phyloP scores from a whole-genome alignment of 2,113 vertebrate genomes.

The Illadopsis cleaveri region DNA sequence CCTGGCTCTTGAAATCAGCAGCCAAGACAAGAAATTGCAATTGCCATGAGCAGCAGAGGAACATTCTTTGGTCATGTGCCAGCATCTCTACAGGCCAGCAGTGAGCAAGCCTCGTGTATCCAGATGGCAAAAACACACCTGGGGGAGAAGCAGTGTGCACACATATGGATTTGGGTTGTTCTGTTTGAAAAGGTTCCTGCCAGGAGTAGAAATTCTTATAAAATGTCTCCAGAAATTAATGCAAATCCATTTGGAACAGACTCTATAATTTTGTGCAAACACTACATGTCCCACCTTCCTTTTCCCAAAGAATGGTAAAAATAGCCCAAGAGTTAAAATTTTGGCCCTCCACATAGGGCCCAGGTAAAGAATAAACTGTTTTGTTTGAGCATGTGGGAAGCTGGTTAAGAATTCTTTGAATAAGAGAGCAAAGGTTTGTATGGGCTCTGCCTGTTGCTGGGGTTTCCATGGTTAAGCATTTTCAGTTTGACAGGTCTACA shows the following conservation, averaged over 20 bases:
- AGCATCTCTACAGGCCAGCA: neutral
- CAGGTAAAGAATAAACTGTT: neutral
- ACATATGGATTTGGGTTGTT: neutral
- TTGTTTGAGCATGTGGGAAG: neutral
- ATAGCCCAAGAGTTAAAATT: neutral
- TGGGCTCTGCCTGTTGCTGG: neutral
- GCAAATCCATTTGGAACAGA: neutral
- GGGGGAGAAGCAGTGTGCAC: neutral
- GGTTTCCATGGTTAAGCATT: conserved; percentile 26
- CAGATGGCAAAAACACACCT: neutral
- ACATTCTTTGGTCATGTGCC: neutral
- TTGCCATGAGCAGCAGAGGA: rapidly evolving
- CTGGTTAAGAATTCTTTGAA: neutral
- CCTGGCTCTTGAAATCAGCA: neutral
- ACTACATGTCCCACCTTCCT: neutral
- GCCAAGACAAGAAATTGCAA: neutral
- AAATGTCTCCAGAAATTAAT: neutral
- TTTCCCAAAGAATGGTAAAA: neutral
- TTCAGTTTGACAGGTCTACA: conserved; percentile 14
- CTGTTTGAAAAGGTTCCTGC: neutral
- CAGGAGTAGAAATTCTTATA: neutral
- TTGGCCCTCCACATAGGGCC: neutral
- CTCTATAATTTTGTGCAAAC: neutral
- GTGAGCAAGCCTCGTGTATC: neutral
- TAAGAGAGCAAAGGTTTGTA: neutral